Evolutionary conservation across 2,113 vertebrate genomes (phyloP), one percentile per base, ranked within the genome.

Genomic region (Myotis yumanensis): DNA sequence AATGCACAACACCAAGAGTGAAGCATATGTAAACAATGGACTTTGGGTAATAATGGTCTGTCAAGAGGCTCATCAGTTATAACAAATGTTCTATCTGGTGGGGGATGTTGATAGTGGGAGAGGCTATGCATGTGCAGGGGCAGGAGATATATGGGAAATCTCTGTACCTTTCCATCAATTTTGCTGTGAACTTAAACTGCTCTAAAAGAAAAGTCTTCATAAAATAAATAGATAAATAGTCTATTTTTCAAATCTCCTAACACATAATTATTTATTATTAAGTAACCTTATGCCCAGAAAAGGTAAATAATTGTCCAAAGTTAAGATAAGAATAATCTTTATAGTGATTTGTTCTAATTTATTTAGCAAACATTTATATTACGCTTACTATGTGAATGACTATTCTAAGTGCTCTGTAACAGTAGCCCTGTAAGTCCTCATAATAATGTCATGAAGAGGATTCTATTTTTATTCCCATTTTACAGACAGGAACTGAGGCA

Each of bases 261-360:
- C 40, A 88, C 11, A 35, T 30, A 84, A 89, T 73, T 68, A 51
- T 68, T 94, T 92, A 73, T 43, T 83, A 69, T 77, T 76, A 93
- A 66, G 59, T 69, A 35, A 90, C 1, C 20, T 83, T 84, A 87
- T 28, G 20, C 40, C 62, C 35, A 62, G 40, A 95, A 46, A 92
- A 92, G 48, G 69, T 87, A 88, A 77, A 77, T 51, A 84, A 28
- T 82, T 95, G 90, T 51, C 43, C 10, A 28, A 79, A 84, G 32
- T 80, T 94, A 64, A 57, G 20, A 66, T 81, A 81, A 94, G 59
- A 18, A 85, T 69, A 3, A n/a, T 72, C 11, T 77, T 82, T 46
- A 52, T 17, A 75, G n/a, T 90, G 57, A 93, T 86, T 91, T 95
- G 20, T 88, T 95, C 73, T 83, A 20, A 86, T 91, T 92, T 69